Evolutionary conservation across 2,797 vertebrate genomes (phyloP).

Genomic region (Ceryle rudis): DNA sequence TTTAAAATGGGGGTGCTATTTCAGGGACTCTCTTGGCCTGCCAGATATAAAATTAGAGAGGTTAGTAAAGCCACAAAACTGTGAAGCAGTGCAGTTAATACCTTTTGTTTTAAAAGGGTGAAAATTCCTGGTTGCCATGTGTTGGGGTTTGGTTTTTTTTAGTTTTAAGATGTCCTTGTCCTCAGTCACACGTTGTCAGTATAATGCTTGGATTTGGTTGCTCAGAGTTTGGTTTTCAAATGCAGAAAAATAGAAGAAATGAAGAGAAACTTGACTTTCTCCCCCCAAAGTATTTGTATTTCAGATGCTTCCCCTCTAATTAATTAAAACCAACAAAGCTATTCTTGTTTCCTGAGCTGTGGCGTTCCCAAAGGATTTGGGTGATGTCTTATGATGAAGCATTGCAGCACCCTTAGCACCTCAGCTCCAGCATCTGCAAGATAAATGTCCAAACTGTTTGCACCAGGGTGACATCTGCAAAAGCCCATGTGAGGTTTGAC

Average conservation of each 20-base stretch:
- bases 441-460: rapidly evolving
- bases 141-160: neutral
- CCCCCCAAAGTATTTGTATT: neutral
- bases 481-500: rapidly evolving
- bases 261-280: neutral
- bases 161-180: neutral
- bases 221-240: neutral
- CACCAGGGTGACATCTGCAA: neutral
- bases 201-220: neutral
- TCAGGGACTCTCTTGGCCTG: neutral
- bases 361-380: neutral
- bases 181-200: neutral
- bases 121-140: neutral
- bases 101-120: neutral
- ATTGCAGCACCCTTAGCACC: neutral
- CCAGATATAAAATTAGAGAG: neutral
- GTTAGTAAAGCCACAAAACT: neutral
- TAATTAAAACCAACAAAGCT: neutral
- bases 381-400: neutral
- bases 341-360: neutral
- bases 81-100: neutral
- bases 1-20: neutral
- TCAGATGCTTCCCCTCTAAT: neutral
- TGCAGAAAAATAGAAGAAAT: neutral
- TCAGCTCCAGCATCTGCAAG: neutral